These are phyloP conservation scores for Dione vanillae DNA, from an alignment of 2,888 invertebrate genomes.

Conservation along the genomic window DNA sequence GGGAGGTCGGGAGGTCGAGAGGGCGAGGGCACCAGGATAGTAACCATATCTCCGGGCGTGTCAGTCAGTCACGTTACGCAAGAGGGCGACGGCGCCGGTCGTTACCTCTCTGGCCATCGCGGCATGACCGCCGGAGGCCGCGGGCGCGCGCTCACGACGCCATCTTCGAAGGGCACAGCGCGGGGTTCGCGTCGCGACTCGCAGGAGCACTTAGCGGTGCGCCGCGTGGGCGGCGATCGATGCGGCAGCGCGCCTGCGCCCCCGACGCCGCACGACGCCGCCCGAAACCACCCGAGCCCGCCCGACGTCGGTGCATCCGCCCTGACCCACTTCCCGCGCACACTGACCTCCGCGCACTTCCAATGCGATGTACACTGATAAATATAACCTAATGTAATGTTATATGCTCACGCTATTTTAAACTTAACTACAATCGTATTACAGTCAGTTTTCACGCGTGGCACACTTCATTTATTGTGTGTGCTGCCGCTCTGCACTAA, in stretches of 20 bases:
- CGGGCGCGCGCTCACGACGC: slow-evolving; percentile 84
- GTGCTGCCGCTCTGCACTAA: slow-evolving; percentile 58
- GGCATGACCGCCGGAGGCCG: slow-evolving; percentile 87
- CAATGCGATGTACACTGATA: slow-evolving; percentile 49
- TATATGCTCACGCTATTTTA: slow-evolving; percentile 47
- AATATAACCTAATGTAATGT: slow-evolving; percentile 15
- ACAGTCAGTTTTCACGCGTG: slow-evolving; percentile 42
- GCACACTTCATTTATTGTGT: slow-evolving; percentile 28
- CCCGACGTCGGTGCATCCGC: slow-evolving; percentile 61
- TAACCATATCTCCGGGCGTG: slow-evolving; percentile 65
- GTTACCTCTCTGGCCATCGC: slow-evolving; percentile 89
- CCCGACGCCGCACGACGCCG: slow-evolving; percentile 61
- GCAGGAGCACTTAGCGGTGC: slow-evolving; percentile 72
- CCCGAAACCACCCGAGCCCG: slow-evolving; percentile 59
- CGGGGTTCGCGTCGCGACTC: slow-evolving; percentile 78
- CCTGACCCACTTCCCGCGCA: slow-evolving; percentile 79
- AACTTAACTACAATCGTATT: slow-evolving; percentile 46
- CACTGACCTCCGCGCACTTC: slow-evolving; percentile 60
- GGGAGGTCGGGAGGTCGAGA: slow-evolving; percentile 43
- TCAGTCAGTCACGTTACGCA: slow-evolving; percentile 63
- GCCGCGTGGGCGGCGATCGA: slow-evolving; percentile 64
- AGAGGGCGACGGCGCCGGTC: slow-evolving; percentile 67
- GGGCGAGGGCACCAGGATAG: slow-evolving; percentile 51
- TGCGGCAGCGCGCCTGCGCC: slow-evolving; percentile 73
- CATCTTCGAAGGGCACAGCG: slow-evolving; percentile 78